These are phyloP conservation scores for Merluccius polli DNA, from an alignment of 2,797 vertebrate genomes.

Conservation along the genomic window DNA sequence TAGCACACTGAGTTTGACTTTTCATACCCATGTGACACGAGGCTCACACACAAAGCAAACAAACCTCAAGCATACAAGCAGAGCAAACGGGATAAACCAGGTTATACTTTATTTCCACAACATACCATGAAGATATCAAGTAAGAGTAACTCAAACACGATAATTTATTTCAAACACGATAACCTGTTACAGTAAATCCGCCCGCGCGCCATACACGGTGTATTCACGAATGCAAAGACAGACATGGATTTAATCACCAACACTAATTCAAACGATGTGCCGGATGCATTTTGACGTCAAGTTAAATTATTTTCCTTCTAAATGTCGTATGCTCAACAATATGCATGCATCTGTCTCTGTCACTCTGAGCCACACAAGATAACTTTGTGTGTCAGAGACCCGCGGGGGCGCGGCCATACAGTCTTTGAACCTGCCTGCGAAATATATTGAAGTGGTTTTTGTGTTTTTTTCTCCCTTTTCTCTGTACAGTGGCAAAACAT, in stretches of 20 bases:
- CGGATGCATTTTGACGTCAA: constrained; percentile 3
- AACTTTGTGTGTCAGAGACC: no score
- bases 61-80: constrained; percentile 49
- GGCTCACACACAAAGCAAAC: no score
- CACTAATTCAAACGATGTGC: constrained; percentile 2
- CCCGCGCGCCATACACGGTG: constrained; percentile 16
- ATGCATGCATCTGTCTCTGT: constrained; percentile 36
- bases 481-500: constrained; percentile 9
- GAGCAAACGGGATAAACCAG: constrained; percentile 58
- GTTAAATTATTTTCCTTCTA: constrained; percentile 10
- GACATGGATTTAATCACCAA: constrained; percentile 5
- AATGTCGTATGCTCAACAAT: not conserved
- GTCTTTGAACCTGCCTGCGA: not conserved
- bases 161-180: constrained; percentile 37
- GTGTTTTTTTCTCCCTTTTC: not conserved
- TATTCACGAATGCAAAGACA: constrained; percentile 24
- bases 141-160: constrained; percentile 48
- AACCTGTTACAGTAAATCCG: constrained; percentile 35
- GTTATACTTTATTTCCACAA: constrained; percentile 64
- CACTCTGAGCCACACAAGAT: not conserved
- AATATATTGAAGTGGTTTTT: not conserved
- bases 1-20: not conserved
- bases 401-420: no score
- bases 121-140: constrained; percentile 58
- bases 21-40: not conserved